phyloP scores from a whole-genome alignment of 2,888 invertebrate genomes.

The Mesorhabditis spiculigera region DNA sequence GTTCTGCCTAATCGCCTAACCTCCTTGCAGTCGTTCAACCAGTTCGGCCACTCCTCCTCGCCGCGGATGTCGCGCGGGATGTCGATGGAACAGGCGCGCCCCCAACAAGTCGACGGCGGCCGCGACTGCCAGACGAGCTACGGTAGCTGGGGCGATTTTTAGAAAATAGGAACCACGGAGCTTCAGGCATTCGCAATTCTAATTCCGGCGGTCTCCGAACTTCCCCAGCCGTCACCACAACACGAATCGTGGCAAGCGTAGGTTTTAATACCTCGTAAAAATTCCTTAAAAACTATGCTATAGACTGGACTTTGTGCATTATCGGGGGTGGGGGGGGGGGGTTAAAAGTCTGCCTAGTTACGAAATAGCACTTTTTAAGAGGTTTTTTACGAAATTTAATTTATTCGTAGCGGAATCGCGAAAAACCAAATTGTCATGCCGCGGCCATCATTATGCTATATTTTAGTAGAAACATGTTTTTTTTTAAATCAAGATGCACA shows the following conservation, averaged over 20 bases:
- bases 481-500: no score
- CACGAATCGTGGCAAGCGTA: conserved; percentile 21
- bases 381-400: no score
- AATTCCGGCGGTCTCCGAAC: conserved; percentile 19
- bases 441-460: no score
- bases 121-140: background rate
- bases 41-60: conserved; percentile 22
- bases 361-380: no score
- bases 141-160: background rate
- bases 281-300: no score
- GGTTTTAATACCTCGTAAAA: background rate
- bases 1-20: background rate
- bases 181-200: conserved; percentile 19
- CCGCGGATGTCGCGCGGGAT: conserved; percentile 27
- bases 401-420: no score
- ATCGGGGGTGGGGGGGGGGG: no score
- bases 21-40: conserved; percentile 2
- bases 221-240: conserved; percentile 20
- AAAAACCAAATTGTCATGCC: no score
- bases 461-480: no score
- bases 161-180: background rate
- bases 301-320: no score
- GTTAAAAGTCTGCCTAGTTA: no score
- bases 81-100: conserved; percentile 36
- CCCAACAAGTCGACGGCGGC: background rate